A percentile compares a stretch with the other conserved stretches of the same genome.
These are phyloP conservation scores for Synodontis membranacea DNA, from an alignment of 2,113 vertebrate species.

Conservation along the genomic window DNA sequence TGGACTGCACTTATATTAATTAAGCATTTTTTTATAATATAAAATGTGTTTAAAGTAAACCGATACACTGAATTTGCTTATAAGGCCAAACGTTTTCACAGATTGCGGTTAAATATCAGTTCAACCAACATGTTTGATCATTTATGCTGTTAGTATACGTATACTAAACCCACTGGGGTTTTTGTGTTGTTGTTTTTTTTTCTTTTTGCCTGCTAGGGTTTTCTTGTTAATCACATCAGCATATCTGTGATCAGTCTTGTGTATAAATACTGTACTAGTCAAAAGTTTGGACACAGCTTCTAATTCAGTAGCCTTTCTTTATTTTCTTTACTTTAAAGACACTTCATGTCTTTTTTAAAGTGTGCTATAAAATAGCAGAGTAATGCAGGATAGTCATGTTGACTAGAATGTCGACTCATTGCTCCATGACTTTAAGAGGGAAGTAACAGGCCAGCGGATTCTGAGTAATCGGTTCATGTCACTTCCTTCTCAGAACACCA, in stretches of 20 bases:
- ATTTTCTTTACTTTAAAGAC: too few species aligned
- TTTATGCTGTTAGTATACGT: not conserved
- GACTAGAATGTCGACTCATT: constrained; percentile 21
- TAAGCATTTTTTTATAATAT: not conserved
- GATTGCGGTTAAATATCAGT: not conserved
- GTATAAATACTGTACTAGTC: too few species aligned
- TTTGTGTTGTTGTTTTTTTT: not conserved
- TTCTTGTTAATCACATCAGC: not conserved
- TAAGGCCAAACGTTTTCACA: not conserved
- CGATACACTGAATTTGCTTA: not conserved
- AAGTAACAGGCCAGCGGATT: constrained; percentile 12
- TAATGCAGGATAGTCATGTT: not conserved
- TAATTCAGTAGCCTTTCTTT: too few species aligned
- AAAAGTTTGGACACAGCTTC: too few species aligned
- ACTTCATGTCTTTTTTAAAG: too few species aligned
- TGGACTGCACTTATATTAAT: not conserved
- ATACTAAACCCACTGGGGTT: not conserved
- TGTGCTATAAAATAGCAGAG: not conserved
- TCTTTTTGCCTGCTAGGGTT: not conserved
- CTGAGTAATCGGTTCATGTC: constrained; percentile 39
- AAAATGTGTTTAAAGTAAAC: not conserved
- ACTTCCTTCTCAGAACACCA: constrained; percentile 83
- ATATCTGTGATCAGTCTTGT: not conserved
- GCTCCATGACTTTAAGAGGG: not conserved
- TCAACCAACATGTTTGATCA: too few species aligned